These are phyloP conservation scores for Enteromius treurensis DNA, from an alignment of 2,797 vertebrate genomes.

Conservation along the genomic window DNA sequence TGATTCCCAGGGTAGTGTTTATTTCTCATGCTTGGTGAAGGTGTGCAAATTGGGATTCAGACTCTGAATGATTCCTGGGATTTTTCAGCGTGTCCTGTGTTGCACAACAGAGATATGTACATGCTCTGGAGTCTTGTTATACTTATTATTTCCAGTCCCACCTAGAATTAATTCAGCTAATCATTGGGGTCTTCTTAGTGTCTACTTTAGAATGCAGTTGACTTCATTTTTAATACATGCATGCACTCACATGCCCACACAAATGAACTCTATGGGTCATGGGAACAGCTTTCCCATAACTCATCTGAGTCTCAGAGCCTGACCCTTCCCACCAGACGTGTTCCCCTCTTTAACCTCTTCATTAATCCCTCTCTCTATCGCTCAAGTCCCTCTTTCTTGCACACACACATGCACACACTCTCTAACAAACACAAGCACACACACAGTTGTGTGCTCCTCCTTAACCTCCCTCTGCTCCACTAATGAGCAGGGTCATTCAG, in stretches of 20 bases:
- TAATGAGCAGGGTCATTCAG: conserved; percentile 72
- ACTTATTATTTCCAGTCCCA: conserved; percentile 26
- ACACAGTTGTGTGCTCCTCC: conserved; percentile 34
- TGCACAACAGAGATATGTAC: conserved; percentile 20
- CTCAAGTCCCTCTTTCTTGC: conserved; percentile 7
- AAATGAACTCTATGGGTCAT: conserved; percentile 47
- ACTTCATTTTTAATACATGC: conserved; percentile 39
- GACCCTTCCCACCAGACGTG: conserved; percentile 50
- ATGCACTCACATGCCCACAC: conserved; percentile 40
- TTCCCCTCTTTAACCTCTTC: conserved; percentile 44
- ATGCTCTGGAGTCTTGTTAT: conserved; percentile 17
- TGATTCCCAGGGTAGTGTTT: not conserved
- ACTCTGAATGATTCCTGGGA: not conserved
- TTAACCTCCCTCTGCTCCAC: conserved; percentile 52
- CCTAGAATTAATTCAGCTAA: conserved; percentile 38
- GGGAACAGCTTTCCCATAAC: conserved; percentile 49
- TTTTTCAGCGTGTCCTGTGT: conserved; percentile 13
- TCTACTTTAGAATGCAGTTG: conserved; percentile 45
- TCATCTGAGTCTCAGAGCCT: conserved; percentile 41
- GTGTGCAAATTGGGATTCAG: not conserved
- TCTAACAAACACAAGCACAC: conserved; percentile 23
- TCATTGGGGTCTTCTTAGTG: conserved; percentile 25
- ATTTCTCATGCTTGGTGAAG: not conserved
- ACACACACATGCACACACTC: not conserved
- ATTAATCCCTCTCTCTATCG: conserved; percentile 30